Evolutionary conservation across 2,888 invertebrate genomes (phyloP).

Genomic region (Nephrotoma guestfalica): DNA sequence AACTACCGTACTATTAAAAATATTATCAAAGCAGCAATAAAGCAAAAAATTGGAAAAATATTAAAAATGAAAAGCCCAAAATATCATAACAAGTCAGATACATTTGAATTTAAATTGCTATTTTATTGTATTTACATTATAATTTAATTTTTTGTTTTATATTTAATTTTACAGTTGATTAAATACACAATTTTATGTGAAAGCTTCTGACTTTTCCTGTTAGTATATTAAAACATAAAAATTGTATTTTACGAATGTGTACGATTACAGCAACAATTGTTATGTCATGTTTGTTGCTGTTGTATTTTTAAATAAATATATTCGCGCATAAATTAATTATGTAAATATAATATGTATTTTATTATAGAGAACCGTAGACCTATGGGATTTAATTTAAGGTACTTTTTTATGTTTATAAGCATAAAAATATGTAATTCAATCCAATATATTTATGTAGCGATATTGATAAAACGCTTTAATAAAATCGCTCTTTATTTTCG

Average conservation of each 20-base stretch:
- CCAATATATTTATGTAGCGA: not conserved
- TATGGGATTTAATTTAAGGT: not conserved
- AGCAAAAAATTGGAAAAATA: not conserved
- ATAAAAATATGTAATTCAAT: not conserved
- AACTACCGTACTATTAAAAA: not conserved
- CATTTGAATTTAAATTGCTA: not conserved
- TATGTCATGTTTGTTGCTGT: not conserved
- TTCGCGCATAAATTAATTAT: not conserved
- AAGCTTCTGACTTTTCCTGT: not conserved
- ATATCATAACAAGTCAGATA: not conserved
- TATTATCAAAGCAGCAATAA: not conserved
- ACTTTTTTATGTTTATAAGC: not conserved
- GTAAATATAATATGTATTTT: not conserved
- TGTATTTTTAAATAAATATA: not conserved
- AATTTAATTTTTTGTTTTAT: not conserved
- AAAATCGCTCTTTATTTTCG: not conserved
- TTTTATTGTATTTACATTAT: not conserved
- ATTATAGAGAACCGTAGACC: not conserved
- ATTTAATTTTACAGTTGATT: not conserved
- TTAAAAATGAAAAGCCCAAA: not conserved
- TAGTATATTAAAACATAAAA: not conserved
- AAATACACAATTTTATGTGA: not conserved
- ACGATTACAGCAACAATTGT: not conserved
- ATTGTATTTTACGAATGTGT: not conserved
- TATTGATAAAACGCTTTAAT: not conserved